These are phyloP conservation scores for Lates japonicus DNA, from an alignment of 2,797 vertebrate genomes.

Conservation along the genomic window DNA sequence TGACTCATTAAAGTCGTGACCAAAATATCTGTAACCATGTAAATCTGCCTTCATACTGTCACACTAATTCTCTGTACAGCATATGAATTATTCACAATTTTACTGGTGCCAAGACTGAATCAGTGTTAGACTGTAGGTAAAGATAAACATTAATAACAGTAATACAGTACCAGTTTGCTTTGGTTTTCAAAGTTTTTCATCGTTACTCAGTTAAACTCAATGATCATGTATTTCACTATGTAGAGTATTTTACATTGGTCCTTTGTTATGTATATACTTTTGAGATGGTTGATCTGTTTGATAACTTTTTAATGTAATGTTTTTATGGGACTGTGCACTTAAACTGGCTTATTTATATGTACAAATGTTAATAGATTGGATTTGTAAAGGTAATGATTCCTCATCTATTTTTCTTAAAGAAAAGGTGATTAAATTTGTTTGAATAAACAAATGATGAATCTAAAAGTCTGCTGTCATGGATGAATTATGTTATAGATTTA, in stretches of 20 bases:
- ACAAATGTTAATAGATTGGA: conserved; percentile 79
- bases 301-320: conserved; percentile 63
- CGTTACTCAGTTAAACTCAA: conserved; percentile 15
- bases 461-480: background rate
- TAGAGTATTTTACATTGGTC: conserved; percentile 42
- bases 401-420: conserved; percentile 82
- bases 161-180: conserved; percentile 31
- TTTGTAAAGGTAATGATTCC: conserved; percentile 73
- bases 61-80: conserved; percentile 50
- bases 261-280: conserved; percentile 57
- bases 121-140: conserved; percentile 44
- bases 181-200: conserved; percentile 7
- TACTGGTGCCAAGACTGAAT: conserved; percentile 63
- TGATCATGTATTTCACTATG: conserved; percentile 24
- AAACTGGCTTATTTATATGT: conserved; percentile 82
- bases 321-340: conserved; percentile 62
- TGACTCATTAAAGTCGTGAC: conserved; percentile 5
- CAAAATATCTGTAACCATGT: conserved; percentile 38
- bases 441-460: conserved; percentile 73
- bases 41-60: conserved; percentile 48
- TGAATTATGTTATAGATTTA: background rate
- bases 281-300: conserved; percentile 48
- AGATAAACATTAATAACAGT: conserved; percentile 6
- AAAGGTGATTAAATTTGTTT: conserved; percentile 70
- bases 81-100: conserved; percentile 18